Evolutionary conservation across 1,140 invertebrate species (phyloP).

Genomic region (Grapholita molesta): DNA sequence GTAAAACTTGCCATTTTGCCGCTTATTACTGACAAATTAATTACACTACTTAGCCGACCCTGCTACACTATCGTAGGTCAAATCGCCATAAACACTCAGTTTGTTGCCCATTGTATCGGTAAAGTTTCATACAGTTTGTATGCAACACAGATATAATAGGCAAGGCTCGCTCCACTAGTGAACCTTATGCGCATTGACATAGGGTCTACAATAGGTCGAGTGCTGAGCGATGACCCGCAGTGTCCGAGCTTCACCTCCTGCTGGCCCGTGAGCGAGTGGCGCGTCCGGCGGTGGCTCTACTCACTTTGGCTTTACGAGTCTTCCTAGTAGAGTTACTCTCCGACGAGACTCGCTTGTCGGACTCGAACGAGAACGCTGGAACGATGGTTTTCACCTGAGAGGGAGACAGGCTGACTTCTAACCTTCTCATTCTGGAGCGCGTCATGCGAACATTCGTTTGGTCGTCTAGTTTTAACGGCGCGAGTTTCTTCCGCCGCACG

Average conservation of each 20-base stretch:
- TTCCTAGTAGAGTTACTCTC: conserved; percentile 43
- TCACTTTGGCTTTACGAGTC: conserved; percentile 27
- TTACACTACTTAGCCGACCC: not conserved
- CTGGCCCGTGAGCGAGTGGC: conserved; percentile 38
- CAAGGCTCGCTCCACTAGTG: not conserved
- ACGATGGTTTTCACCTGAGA: conserved; percentile 52
- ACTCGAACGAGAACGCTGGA: conserved; percentile 55
- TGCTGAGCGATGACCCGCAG: not conserved
- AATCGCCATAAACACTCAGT: not conserved
- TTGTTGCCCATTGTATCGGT: too few species aligned
- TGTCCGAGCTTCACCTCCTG: conserved; percentile 50
- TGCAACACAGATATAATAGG: too few species aligned
- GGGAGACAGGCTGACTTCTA: conserved; percentile 58
- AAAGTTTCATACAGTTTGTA: too few species aligned
- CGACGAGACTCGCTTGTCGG: conserved; percentile 48
- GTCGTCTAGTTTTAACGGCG: conserved; percentile 28
- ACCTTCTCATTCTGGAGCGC: conserved; percentile 46
- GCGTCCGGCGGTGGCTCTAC: conserved; percentile 43
- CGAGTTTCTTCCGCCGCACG: conserved; percentile 36
- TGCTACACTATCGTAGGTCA: not conserved
- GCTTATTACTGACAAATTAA: too few species aligned
- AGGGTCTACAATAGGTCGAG: not conserved
- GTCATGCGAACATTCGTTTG: conserved; percentile 53
- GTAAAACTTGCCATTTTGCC: too few species aligned
- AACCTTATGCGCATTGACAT: not conserved